Evolutionary conservation across 2,797 vertebrate species (phyloP), one percentile per base, ranked within the genome.

Genomic region (Enteromius paludinosus): DNA sequence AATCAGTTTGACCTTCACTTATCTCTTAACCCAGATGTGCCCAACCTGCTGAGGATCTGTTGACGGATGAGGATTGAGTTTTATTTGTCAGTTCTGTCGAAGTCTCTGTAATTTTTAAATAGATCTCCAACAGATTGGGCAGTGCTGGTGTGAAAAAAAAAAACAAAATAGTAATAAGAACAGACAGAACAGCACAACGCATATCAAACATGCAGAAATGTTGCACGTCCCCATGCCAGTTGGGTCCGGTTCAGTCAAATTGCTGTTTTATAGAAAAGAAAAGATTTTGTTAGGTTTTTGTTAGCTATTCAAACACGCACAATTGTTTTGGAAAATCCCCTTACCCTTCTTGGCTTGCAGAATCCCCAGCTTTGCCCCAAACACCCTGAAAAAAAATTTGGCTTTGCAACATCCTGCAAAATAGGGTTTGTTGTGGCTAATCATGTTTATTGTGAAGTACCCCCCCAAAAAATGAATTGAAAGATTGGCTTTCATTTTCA

Each of bases 1-100:
- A 81, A 74, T 73, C n/a, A 54, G n/a, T 25, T 54, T 81, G 70
- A 65, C 79, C 61, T 82, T 82, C 61, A 33, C 59, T 82, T 74
- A 65, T 66, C 71, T 75, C 47, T 17, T 66, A 75, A 65, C 33
- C 71, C 47, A 75, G 71, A 56, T 10, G 7, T 66, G 5, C 45
- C 47, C 25, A 30, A 54, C 61, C n/a, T 66, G 17, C 71, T 56
- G 61, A 54, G 45, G 23, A 75, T 33, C 71, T 64, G 43, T 72
- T 72, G 56, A 38, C 38, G 56, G 69, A 28, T 73, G 69, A 25
- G 41, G 41, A 80, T 61, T 59, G 78, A 59, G 17, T 71, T 71
- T 62, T 73, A 38, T 49, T 72, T 73, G 68, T 81, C n/a, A 65
- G 47, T 73, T 71, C 54, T 72, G 28, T 81, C 28, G 20, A 45